Evolutionary conservation across 1,140 invertebrate genomes (phyloP).

Genomic region (Phymorhynchus buccinoides): DNA sequence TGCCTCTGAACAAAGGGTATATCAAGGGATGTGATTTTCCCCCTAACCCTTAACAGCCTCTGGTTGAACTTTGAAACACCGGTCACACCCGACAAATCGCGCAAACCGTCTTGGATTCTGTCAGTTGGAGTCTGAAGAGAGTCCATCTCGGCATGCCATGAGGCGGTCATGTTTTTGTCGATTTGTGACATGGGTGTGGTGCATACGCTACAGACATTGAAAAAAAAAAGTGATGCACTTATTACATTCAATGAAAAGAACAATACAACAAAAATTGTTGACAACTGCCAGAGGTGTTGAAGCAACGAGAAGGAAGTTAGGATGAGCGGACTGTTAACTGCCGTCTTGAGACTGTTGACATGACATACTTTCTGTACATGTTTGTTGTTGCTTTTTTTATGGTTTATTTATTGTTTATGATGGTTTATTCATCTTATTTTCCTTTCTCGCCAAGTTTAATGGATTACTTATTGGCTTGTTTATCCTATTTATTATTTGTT

Average conservation of each 20-base stretch:
- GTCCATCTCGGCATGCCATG: background rate
- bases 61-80: background rate
- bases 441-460: too few species aligned
- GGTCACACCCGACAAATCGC: background rate
- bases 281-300: background rate
- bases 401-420: too few species aligned
- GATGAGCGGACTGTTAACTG: slow-evolving; percentile 64
- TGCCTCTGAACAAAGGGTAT: background rate
- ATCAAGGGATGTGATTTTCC: background rate
- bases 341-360: too few species aligned
- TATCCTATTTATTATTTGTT: too few species aligned
- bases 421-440: too few species aligned
- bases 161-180: background rate
- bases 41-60: background rate
- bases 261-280: background rate
- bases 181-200: background rate
- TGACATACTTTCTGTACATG: too few species aligned
- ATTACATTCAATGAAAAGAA: background rate
- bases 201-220: background rate
- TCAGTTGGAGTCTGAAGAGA: slow-evolving; percentile 18
- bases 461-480: too few species aligned
- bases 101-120: background rate
- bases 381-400: too few species aligned
- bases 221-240: background rate
- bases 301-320: slow-evolving; percentile 1